Conservation (phyloP, 2,797 vertebrate species). For the Geotrypetes seraphini region DNA sequence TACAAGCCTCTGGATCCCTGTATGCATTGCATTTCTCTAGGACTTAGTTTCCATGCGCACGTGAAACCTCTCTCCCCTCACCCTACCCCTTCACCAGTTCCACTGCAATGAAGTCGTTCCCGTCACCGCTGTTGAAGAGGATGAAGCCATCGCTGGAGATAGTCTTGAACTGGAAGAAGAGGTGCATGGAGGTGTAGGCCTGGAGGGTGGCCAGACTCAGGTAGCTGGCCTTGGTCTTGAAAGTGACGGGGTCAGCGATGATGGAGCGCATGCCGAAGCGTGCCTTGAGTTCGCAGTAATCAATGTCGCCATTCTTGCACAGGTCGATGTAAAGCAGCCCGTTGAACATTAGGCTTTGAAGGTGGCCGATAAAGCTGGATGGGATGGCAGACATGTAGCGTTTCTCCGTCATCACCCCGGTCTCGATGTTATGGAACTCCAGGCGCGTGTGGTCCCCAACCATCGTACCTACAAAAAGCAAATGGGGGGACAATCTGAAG, state of each 20-base stretch:
- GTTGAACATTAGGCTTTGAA: slow-evolving; percentile 98
- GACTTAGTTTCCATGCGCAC: no score
- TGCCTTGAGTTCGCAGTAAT: slow-evolving; percentile 92
- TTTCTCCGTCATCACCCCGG: slow-evolving; percentile 93
- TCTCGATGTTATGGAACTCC: slow-evolving; percentile 98
- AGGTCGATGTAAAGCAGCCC: slow-evolving; percentile 96
- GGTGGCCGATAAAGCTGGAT: slow-evolving; percentile 93
- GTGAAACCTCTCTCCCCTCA: no score
- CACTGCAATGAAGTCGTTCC: slow-evolving; percentile 94
- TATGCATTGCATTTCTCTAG: no score
- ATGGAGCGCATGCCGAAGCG: slow-evolving; percentile 93
- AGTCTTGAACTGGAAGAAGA: slow-evolving; percentile 98
- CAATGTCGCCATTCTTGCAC: slow-evolving; percentile 97
- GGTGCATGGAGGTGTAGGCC: slow-evolving; percentile 97
- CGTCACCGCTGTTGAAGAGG: slow-evolving; percentile 93
- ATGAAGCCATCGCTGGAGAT: slow-evolving; percentile 92
- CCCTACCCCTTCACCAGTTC: slow-evolving; percentile 94
- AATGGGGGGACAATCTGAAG: not conserved
- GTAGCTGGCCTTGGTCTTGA: slow-evolving; percentile 95
- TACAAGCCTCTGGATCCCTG: no score
- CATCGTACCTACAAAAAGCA: slow-evolving; percentile 77
- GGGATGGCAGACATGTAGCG: slow-evolving; percentile 87
- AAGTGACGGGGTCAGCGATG: slow-evolving; percentile 93
- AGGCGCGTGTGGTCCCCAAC: slow-evolving; percentile 93
- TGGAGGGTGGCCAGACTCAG: slow-evolving; percentile 90